Evolutionary conservation across 2,113 vertebrate species (phyloP).

Genomic region (Octodon degus): DNA sequence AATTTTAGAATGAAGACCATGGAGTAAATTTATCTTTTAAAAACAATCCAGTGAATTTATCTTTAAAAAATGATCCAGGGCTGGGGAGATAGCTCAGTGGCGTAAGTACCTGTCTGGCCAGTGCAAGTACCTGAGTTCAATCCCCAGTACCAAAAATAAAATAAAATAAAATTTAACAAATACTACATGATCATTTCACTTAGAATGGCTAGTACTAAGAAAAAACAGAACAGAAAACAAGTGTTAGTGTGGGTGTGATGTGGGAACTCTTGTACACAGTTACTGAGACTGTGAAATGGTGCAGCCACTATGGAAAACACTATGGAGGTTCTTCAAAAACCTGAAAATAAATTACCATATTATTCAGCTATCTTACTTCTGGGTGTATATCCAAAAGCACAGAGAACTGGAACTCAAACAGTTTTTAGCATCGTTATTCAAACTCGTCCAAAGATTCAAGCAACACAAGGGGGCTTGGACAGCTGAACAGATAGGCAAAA

Average conservation of each 20-base stretch:
- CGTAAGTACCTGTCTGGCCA: too few relatives aligned
- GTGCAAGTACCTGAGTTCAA: too few relatives aligned
- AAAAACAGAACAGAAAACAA: background rate
- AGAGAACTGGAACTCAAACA: background rate
- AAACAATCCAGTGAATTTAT: background rate
- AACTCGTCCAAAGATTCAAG: background rate
- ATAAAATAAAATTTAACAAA: too few relatives aligned
- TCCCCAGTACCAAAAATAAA: too few relatives aligned
- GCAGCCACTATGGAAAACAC: background rate
- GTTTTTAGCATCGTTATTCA: background rate
- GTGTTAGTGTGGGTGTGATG: background rate
- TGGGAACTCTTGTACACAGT: background rate
- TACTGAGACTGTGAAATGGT: background rate
- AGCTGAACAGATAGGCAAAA: background rate
- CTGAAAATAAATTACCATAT: too few relatives aligned
- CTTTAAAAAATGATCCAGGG: too few relatives aligned
- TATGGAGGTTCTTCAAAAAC: background rate
- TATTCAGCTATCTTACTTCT: too few relatives aligned
- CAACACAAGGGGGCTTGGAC: background rate
- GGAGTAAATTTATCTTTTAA: background rate
- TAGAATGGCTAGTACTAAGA: background rate
- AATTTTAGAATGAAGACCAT: background rate
- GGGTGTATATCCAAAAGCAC: background rate
- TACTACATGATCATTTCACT: background rate
- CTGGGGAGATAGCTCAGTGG: too few relatives aligned